phyloP scores from a whole-genome alignment of 92 coral and sea anemone genomes.

The Nematostella vectensis region DNA sequence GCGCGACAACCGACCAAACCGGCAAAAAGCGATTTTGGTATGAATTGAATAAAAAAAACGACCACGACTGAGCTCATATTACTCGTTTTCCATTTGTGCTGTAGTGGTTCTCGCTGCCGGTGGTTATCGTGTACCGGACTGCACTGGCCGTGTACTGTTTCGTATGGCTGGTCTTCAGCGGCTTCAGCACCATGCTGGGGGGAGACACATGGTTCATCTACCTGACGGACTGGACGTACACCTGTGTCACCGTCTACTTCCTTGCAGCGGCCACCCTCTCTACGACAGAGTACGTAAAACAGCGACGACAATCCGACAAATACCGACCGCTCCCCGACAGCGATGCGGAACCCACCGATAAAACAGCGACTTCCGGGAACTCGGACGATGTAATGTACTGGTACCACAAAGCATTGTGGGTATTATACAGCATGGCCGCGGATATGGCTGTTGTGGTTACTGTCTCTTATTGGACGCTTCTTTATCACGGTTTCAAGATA shows the following conservation, averaged over 20 bases:
- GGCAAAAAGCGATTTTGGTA: too few relatives aligned
- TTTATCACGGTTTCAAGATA: slow-evolving; percentile 19
- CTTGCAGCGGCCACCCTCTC: slow-evolving; percentile 16
- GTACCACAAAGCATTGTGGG: slow-evolving; percentile 74
- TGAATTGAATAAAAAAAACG: too few relatives aligned
- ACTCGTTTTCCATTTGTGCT: background rate
- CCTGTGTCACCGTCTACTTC: slow-evolving; percentile 40
- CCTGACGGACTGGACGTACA: slow-evolving; percentile 66
- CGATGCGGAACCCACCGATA: background rate
- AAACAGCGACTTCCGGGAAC: background rate
- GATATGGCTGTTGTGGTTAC: slow-evolving; percentile 39
- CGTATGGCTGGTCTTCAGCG: slow-evolving; percentile 56
- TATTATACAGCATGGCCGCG: slow-evolving; percentile 47
- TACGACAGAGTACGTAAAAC: slow-evolving; percentile 1
- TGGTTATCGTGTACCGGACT: slow-evolving; percentile 30
- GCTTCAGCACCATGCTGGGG: slow-evolving; percentile 20
- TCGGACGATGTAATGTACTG: slow-evolving; percentile 22
- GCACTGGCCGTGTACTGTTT: slow-evolving; percentile 43
- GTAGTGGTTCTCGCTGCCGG: slow-evolving; percentile 47
- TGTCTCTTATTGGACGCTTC: slow-evolving; percentile 48
- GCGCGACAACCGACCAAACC: too few relatives aligned
- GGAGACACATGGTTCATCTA: slow-evolving; percentile 61
- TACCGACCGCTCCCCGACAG: background rate
- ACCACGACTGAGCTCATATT: too few relatives aligned
- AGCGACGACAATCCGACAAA: background rate